phyloP scores from a whole-genome alignment of 2,797 vertebrate genomes.

The Channallabes apus region DNA sequence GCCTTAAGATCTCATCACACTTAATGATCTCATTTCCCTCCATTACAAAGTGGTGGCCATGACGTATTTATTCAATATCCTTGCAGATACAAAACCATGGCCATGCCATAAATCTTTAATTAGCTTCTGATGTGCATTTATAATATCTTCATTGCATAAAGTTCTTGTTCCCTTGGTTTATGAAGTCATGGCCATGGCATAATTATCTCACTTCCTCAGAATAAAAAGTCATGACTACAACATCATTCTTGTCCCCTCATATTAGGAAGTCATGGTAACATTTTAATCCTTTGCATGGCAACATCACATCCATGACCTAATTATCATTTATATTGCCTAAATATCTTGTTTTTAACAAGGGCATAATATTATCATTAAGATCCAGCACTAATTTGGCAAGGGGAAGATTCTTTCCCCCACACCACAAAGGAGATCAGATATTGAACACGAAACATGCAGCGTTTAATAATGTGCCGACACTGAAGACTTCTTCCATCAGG shows the following conservation, averaged over 20 bases:
- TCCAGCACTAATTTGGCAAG: neutral
- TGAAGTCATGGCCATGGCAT: neutral
- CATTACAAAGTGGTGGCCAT: too few species aligned
- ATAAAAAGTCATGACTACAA: neutral
- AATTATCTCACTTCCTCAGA: neutral
- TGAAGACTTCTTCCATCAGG: too few species aligned
- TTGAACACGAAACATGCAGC: neutral
- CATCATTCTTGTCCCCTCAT: neutral
- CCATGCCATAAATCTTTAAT: too few species aligned
- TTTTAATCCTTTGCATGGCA: neutral
- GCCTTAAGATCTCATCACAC: neutral
- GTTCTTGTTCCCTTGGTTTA: neutral
- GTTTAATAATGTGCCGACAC: neutral
- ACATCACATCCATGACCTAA: neutral
- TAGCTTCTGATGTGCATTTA: too few species aligned
- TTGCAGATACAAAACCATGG: too few species aligned
- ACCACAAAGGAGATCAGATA: neutral
- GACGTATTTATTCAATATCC: too few species aligned
- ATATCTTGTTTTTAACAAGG: neutral
- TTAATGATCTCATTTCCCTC: neutral
- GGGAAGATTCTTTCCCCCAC: neutral
- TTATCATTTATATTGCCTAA: neutral
- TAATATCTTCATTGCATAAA: too few species aligned
- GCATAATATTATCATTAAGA: neutral
- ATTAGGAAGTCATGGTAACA: neutral